phyloP scores from a whole-genome alignment of 2,888 invertebrate species.

The Caenorhabditis sp. region DNA sequence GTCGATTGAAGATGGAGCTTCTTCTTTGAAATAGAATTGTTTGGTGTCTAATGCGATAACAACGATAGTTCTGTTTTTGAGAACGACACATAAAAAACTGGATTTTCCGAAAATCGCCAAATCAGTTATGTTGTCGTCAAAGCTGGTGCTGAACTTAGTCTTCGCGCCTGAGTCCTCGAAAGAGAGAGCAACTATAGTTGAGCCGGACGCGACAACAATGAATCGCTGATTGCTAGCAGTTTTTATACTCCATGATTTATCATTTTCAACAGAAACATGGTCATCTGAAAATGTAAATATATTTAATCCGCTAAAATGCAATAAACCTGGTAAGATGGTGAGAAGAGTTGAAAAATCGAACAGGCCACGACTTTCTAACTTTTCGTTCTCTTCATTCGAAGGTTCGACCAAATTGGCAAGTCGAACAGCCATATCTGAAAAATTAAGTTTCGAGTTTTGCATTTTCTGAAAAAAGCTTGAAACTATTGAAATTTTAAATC shows the following conservation, averaged over 20 bases:
- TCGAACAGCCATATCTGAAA: not conserved
- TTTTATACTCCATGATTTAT: slow-evolving; percentile 23
- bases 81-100: slow-evolving; percentile 14
- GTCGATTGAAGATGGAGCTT: slow-evolving; percentile 11
- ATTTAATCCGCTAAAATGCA: no score
- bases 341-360: not conserved
- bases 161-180: slow-evolving; percentile 5
- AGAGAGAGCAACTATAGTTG: slow-evolving; percentile 22
- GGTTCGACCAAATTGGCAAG: not conserved
- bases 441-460: no score
- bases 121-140: slow-evolving; percentile 21
- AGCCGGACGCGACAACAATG: slow-evolving; percentile 26
- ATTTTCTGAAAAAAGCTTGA: no score
- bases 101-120: slow-evolving; percentile 30
- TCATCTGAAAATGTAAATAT: no score
- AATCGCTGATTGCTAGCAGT: slow-evolving; percentile 30
- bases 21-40: slow-evolving; percentile 17
- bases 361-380: not conserved
- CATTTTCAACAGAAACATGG: not conserved
- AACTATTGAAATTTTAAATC: no score
- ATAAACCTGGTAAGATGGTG: not conserved
- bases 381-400: not conserved
- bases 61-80: slow-evolving; percentile 9
- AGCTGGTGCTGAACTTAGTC: not conserved
- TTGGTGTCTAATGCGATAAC: slow-evolving; percentile 26